These are phyloP conservation scores for Eurytoma adleriae DNA, from an alignment of 2,888 invertebrate genomes.

Conservation along the genomic window DNA sequence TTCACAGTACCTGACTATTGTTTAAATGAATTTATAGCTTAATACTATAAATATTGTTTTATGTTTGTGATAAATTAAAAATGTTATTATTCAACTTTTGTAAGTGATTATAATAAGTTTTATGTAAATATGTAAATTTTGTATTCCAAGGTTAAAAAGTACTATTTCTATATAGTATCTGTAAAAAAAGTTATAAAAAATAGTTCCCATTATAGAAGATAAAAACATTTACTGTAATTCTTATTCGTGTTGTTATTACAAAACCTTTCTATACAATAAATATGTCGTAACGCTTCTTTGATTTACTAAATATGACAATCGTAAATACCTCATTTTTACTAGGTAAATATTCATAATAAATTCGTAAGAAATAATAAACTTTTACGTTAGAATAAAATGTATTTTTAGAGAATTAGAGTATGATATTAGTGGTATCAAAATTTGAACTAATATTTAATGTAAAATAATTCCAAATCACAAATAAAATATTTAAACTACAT, in stretches of 20 bases:
- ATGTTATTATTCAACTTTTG: constrained; percentile 18
- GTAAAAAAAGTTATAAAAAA: constrained; percentile 16
- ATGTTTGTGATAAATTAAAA: constrained; percentile 37
- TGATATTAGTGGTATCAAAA: constrained; percentile 35
- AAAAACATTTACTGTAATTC: constrained; percentile 12
- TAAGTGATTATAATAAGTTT: constrained; percentile 16
- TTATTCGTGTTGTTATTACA: constrained; percentile 21
- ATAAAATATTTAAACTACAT: background rate
- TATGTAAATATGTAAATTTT: constrained; percentile 31
- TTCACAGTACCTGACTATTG: constrained; percentile 75
- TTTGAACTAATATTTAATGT: constrained; percentile 13
- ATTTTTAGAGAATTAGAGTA: constrained; percentile 9
- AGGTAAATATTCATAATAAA: constrained; percentile 25
- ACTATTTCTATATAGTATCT: background rate
- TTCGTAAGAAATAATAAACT: constrained; percentile 9
- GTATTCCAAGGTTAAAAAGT: constrained; percentile 7
- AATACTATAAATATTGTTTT: constrained; percentile 37
- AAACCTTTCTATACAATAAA: constrained; percentile 21
- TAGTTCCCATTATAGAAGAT: background rate
- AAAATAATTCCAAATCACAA: constrained; percentile 21
- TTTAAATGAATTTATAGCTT: constrained; percentile 62
- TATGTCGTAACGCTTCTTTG: constrained; percentile 10
- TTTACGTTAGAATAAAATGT: constrained; percentile 28
- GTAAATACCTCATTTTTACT: constrained; percentile 43
- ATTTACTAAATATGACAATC: constrained; percentile 40